These are phyloP conservation scores for Formicarius rufipectus DNA, from an alignment of 2,113 vertebrate genomes.

Conservation along the genomic window DNA sequence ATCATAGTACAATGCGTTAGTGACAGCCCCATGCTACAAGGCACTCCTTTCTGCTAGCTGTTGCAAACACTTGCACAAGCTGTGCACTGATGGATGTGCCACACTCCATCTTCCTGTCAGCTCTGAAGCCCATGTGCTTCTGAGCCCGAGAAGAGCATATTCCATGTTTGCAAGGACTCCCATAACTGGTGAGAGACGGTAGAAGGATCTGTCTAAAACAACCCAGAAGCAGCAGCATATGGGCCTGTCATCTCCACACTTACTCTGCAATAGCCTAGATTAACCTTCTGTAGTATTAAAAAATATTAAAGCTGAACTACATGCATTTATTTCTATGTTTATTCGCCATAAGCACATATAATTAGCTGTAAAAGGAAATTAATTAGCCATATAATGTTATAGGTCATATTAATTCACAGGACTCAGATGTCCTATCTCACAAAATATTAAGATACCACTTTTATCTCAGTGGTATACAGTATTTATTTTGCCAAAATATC, in stretches of 20 bases:
- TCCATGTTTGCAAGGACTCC: background rate
- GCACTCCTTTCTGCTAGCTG: background rate
- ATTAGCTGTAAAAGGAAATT: conserved; percentile 5
- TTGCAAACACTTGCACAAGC: background rate
- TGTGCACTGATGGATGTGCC: fast-evolving
- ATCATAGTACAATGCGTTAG: fast-evolving
- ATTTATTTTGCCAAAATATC: background rate
- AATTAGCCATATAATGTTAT: conserved; percentile 9
- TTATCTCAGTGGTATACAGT: background rate
- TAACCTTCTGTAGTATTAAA: conserved; percentile 34
- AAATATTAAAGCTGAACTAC: conserved; percentile 29
- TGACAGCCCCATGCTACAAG: fast-evolving
- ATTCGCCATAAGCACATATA: background rate
- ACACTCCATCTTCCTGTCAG: background rate
- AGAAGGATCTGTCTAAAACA: conserved; percentile 32
- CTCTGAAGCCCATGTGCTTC: background rate
- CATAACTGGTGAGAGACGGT: conserved; percentile 30
- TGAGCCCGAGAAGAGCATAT: background rate
- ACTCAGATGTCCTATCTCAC: background rate
- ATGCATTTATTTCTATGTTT: conserved; percentile 47
- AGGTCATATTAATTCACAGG: background rate
- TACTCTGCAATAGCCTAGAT: background rate
- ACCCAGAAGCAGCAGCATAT: conserved; percentile 64
- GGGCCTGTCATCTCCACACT: conserved; percentile 48
- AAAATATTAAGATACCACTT: conserved; percentile 1